phyloP scores from a whole-genome alignment of 2,797 vertebrate species.

The Pseudochirops cupreus region DNA sequence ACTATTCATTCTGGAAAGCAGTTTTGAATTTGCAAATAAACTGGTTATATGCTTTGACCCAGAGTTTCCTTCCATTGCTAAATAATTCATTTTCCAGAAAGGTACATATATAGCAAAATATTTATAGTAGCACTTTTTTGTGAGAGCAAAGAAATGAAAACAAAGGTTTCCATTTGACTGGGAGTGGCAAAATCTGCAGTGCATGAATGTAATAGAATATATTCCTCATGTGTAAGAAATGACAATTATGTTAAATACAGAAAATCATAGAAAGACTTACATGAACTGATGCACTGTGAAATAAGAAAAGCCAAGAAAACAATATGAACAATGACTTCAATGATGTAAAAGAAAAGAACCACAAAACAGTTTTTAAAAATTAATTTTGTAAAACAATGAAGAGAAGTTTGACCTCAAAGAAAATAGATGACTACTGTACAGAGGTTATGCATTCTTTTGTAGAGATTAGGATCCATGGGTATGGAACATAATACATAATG shows the following conservation, averaged over 20 bases:
- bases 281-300: not conserved
- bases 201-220: not conserved
- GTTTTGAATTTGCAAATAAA: not conserved
- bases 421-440: not conserved
- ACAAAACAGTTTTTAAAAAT: not conserved
- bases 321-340: not conserved
- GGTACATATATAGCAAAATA: not conserved
- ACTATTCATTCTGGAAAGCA: not conserved
- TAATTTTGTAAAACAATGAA: not conserved
- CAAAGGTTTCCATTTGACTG: not conserved
- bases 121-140: not conserved
- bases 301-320: not conserved
- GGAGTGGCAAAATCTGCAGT: not conserved
- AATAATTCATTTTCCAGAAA: not conserved
- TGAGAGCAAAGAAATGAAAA: not conserved
- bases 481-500: too few relatives aligned
- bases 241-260: not conserved
- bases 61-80: not conserved
- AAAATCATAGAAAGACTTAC: not conserved
- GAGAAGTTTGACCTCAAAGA: not conserved
- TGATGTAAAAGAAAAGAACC: not conserved
- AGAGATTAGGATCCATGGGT: too few relatives aligned
- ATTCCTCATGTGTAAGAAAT: not conserved
- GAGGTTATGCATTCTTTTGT: too few relatives aligned
- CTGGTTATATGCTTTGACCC: not conserved